Conservation (phyloP, 2,797 vertebrate genomes). For the Adelosebastes latens region DNA sequence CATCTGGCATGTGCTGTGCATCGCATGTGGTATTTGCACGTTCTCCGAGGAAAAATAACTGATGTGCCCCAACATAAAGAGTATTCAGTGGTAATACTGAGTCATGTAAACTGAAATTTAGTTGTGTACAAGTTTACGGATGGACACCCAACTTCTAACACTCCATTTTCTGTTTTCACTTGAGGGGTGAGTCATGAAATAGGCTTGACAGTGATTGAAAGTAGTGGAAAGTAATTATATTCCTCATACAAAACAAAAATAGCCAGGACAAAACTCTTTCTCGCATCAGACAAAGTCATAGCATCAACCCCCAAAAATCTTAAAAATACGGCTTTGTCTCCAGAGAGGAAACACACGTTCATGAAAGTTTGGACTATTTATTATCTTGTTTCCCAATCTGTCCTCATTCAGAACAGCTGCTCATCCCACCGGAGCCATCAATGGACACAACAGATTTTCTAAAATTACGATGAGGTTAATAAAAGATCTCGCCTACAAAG, state of each 20-base stretch:
- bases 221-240: not conserved
- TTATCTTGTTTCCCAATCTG: slow-evolving; percentile 41
- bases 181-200: not conserved
- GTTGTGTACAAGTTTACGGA: not conserved
- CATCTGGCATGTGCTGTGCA: not conserved
- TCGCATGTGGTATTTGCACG: not conserved
- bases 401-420: slow-evolving; percentile 21
- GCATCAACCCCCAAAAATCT: slow-evolving; percentile 1
- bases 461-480: slow-evolving; percentile 29
- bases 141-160: not conserved
- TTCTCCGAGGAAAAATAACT: not conserved
- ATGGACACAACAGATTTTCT: slow-evolving; percentile 24
- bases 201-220: not conserved
- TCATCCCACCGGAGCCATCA: slow-evolving; percentile 37
- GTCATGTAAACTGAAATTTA: not conserved
- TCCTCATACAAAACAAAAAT: not conserved
- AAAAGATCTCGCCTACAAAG: slow-evolving; percentile 20
- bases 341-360: slow-evolving; percentile 13
- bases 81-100: not conserved
- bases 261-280: not conserved
- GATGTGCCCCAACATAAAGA: not conserved
- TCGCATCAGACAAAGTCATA: slow-evolving; percentile 8
- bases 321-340: slow-evolving; percentile 27
- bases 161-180: not conserved
- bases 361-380: slow-evolving; percentile 25